Conservation (phyloP, 2,888 invertebrate genomes). For the Meta bourneti region DNA sequence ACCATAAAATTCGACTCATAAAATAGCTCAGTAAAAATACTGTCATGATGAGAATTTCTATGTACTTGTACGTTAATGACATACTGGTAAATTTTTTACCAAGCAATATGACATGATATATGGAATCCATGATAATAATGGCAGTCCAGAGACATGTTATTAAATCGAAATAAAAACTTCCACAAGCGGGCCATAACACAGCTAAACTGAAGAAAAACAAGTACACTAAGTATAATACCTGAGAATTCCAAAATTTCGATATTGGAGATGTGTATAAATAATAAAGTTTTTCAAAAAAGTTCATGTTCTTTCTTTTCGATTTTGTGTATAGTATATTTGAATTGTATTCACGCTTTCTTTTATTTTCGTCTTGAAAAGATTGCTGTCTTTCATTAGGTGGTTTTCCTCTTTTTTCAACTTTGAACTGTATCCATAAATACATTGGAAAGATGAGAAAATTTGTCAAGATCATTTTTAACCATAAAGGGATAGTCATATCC, state of each 20-base stretch:
- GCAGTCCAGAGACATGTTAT: slow-evolving; percentile 79
- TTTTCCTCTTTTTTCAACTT: not conserved
- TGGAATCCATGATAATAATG: slow-evolving; percentile 73
- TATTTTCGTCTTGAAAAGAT: too few species aligned
- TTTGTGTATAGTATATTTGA: not conserved
- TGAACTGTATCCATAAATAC: slow-evolving; percentile 79
- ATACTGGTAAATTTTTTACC: slow-evolving; percentile 74
- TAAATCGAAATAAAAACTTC: slow-evolving; percentile 80
- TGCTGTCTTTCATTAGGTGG: not conserved
- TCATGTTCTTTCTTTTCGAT: slow-evolving; percentile 4
- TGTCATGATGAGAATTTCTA: slow-evolving; percentile 78
- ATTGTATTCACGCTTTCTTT: not conserved
- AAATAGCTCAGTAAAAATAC: slow-evolving; percentile 79
- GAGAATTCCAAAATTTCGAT: slow-evolving; percentile 81
- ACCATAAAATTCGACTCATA: slow-evolving; percentile 79
- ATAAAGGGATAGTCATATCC: slow-evolving; percentile 79
- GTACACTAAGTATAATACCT: slow-evolving; percentile 79
- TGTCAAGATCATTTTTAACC: slow-evolving; percentile 79
- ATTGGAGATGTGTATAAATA: slow-evolving; percentile 81
- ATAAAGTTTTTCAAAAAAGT: slow-evolving; percentile 78
- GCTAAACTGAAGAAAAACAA: slow-evolving; percentile 78
- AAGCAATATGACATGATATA: slow-evolving; percentile 14
- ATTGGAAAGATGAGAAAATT: slow-evolving; percentile 81
- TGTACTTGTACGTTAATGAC: slow-evolving; percentile 77
- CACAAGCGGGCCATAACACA: slow-evolving; percentile 80